Percentiles rank a stretch among this genome's conserved stretches.
These are phyloP conservation scores for Zoroaster sp. DNA, from an alignment of 53 echinoderm and acorn worm species.

Conservation along the genomic window DNA sequence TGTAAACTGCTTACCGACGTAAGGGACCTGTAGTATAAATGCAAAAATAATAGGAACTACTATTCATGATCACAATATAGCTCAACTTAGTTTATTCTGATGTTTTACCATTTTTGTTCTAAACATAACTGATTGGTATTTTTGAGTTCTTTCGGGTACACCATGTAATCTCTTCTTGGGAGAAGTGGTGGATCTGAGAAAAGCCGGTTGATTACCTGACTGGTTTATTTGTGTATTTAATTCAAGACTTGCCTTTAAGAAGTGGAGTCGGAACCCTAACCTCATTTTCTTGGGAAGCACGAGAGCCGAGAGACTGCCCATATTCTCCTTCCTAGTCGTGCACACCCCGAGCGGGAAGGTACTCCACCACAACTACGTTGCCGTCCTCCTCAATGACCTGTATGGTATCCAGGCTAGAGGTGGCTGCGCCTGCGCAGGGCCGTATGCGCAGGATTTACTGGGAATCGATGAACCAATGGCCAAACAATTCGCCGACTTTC, in stretches of 20 bases:
- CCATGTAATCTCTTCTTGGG: too few species aligned
- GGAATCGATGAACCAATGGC: conserved; percentile 90
- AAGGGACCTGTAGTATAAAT: too few species aligned
- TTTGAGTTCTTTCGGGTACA: too few species aligned
- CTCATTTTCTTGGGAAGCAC: conserved; percentile 82
- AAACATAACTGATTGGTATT: too few species aligned
- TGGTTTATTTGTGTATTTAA: background rate
- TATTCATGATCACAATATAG: too few species aligned
- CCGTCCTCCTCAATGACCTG: conserved; percentile 86
- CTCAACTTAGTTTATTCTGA: too few species aligned
- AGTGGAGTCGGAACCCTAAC: conserved; percentile 80
- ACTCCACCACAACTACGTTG: conserved; percentile 94
- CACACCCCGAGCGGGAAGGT: conserved; percentile 82
- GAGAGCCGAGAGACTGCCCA: conserved; percentile 80
- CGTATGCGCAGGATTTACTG: conserved; percentile 84
- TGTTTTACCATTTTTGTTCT: too few species aligned
- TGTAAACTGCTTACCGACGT: too few species aligned
- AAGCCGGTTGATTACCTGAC: background rate
- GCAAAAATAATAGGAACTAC: too few species aligned
- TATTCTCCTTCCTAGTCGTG: conserved; percentile 89
- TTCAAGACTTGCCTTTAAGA: conserved; percentile 81
- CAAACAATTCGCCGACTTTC: conserved; percentile 71
- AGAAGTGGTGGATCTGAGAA: too few species aligned
- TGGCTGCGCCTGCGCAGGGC: conserved; percentile 97
- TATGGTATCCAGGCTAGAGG: conserved; percentile 96